Base-by-base conservation (phyloP, 2,888 invertebrate genomes). In the Ornithoptera alexandrae region DNA sequence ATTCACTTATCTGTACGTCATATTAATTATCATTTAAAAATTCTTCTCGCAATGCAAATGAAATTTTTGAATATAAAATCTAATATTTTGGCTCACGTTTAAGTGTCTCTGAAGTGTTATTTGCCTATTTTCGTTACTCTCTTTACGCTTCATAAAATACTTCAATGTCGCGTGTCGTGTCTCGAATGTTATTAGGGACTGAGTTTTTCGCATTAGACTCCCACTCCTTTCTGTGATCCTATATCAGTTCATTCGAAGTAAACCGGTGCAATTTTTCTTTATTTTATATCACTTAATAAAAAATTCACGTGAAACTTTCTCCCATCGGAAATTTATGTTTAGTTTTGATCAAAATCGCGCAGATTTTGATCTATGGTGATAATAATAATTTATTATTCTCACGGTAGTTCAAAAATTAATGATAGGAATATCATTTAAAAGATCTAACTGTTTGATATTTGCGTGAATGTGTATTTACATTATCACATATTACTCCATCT, bases 161-260 rank as follows among this genome's bases (percentile, higher is more conserved):
- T 66, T 71, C 64, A 72, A 73, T 73, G 74, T 72, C 57, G 67
- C 69, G 70, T 71, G 69, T n/a, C n/a, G n/a, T n/a, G n/a, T n/a
- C 62, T 65, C 69, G 39, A 39, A 71, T 67, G 72, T 72, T 68
- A 68, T 74, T 71, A 73, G 64, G 60, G 53, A 60, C 53, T 65
- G 36, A 42, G 24, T 53, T n/a, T 62, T 69, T 66, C 62, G 22
- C 59, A 59, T 65, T 15, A 58, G 20, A 7, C 58, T 46, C 62
- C 68, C 58, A 62, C 62, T 42, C 57, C 60, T 18, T 20, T 30
- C 36, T 67, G 50, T 15, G n/a, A 53, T 64, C 24, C 8, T 64
- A 64, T 8, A 10, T 68, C 58, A 53, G 58, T 64, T 64, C 20
- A 65, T 65, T 30, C 17, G n/a, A 30, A 15, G 50, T n/a, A 7